Base-by-base conservation (phyloP, 1,140 invertebrate species). In the Eumaeus atala region DNA sequence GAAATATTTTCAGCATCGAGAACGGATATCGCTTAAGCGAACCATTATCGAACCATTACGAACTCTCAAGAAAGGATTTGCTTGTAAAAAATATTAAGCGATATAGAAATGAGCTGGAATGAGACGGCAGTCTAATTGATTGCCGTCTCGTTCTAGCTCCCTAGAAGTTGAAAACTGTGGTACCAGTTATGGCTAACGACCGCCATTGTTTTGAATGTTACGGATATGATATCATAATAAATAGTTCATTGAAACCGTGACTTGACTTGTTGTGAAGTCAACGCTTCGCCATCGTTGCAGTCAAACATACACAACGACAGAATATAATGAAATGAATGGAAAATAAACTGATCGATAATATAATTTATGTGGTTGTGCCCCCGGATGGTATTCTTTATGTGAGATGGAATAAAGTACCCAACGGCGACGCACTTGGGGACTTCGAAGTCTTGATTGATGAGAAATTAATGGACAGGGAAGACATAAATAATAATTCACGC, bases 301-400 rank as follows among this genome's bases (percentile, higher is more conserved):
- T 97, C 96, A 0, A 99, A 97, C 0, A 99, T 97, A 0, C 95
- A 96, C 0, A 98, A 96, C 78, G 97, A 99, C 82, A 90, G 97
- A 65, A 97, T 98, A 68, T n/a, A n/a, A n/a, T n/a, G n/a, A n/a
- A n/a, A n/a, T n/a, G n/a, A n/a, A 90, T 98, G 57, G 99, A 99
- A 75, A 96, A 97, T 98, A 3, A 28, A 28, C 6, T 28, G 21
- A 28, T 28, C 6, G 21, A 28, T 28, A 6, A 28, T 28, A 96
- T 98, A 56, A 88, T 98, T 47, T 96, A 96, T 18, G 93, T 98
- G 44, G 95, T 98, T 0, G 73, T 98, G 33, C 96, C 96, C 1
- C 92, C 95, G 0, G 95, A 95, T 70, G 95, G 97, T 47, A 89
- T 96, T 9, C 96, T 96, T 35, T 96, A 98, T 86, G 94, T 96